Base-by-base conservation (phyloP, 2,888 invertebrate genomes). In the Lasioglossum leucozonium region DNA sequence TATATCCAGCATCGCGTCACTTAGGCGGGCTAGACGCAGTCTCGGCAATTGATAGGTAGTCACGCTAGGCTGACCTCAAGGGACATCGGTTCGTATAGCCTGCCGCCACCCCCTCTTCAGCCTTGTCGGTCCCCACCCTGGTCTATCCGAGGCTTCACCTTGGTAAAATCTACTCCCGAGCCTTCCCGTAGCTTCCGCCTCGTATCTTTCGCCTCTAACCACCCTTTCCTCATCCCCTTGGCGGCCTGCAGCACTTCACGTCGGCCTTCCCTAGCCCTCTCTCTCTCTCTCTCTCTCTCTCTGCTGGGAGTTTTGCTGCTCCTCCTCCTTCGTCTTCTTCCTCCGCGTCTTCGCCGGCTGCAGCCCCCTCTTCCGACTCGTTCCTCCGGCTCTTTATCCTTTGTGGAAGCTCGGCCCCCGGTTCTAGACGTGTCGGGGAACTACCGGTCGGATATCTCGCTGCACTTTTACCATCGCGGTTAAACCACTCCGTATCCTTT, bases 31-130 rank as follows among this genome's bases (percentile, higher is more conserved):
- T 86, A 90, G 88, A 90, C 88, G 89, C 81, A 92, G 92, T 88
- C 90, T 89, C 89, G 85, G 89, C 90, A 91, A 92, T 91, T 92
- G 92, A 91, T 92, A 92, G 92, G 91, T 91, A 92, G 92, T 91
- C 91, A 91, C 91, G 91, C 89, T 89, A 91, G 89, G 89, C 91
- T 92, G 91, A 91, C 91, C 92, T 92, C 92, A 85, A 89, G 91
- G 91, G 92, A 92, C 92, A 92, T 89, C 89, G 82, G 89, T 89
- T 90, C 89, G 89, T 87, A 89, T 87, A 89, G 87, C 74, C 71
- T n/a, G 69, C 71, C 58, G 42, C 10, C 65, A 11, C 30, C 55
- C 30, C 42, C 72, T 30, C 22, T 34, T 34, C 13, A 30, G 16
- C 30, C 42, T 26, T 13, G 34, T 11, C 42, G 40, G 42, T 18